Conservation (phyloP, 1,140 invertebrate genomes). For the Globodera ellingtonae region DNA sequence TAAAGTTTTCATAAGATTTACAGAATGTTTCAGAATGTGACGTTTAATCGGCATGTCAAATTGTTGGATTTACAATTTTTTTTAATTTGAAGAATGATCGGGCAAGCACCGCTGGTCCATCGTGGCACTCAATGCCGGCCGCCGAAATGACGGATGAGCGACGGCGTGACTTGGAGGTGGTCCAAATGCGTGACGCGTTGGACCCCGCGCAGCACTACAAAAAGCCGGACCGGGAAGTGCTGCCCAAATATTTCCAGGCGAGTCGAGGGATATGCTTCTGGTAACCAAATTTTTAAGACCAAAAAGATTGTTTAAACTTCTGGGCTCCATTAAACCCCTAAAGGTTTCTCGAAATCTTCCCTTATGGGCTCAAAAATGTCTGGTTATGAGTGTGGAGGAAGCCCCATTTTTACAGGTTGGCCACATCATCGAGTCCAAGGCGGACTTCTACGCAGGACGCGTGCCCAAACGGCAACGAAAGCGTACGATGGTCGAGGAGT, state of each 20-base stretch:
- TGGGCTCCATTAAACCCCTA: no score
- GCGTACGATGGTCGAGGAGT: constrained; percentile 84
- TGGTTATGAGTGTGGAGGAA: constrained; percentile 1
- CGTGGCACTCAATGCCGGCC: constrained; percentile 84
- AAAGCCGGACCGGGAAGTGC: constrained; percentile 80
- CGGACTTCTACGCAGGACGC: constrained; percentile 73
- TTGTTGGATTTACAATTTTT: constrained; percentile 2
- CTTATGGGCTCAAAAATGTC: not conserved
- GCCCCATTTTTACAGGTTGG: constrained; percentile 67
- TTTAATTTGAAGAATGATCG: constrained; percentile 66
- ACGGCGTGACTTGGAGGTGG: constrained; percentile 80
- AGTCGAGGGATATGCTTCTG: constrained; percentile 2
- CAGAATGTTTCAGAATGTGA: no score
- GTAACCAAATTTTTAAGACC: constrained; percentile 29
- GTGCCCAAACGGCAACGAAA: constrained; percentile 84
- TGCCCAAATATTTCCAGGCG: constrained; percentile 84
- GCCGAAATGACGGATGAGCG: constrained; percentile 84
- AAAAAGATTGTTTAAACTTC: no score
- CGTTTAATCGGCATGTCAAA: not conserved
- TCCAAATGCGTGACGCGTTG: constrained; percentile 87
- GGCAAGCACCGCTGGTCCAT: constrained; percentile 78
- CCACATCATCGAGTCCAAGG: constrained; percentile 68
- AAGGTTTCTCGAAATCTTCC: no score
- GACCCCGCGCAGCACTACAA: constrained; percentile 92
- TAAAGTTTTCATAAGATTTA: no score